phyloP scores from a whole-genome alignment of 2,113 vertebrate genomes.

The Entosphenus tridentatus region DNA sequence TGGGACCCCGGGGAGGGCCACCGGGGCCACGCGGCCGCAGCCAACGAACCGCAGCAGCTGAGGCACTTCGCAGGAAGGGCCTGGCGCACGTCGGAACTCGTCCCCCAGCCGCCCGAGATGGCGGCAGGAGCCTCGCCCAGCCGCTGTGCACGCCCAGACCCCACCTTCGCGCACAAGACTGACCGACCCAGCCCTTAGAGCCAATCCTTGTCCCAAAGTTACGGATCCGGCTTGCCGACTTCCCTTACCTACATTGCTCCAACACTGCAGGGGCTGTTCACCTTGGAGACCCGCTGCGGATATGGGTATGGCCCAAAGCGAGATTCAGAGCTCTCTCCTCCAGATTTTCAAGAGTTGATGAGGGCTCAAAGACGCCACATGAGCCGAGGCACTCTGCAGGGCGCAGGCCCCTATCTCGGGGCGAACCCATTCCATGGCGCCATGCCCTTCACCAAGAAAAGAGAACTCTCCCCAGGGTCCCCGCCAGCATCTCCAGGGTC shows the following conservation, averaged over 20 bases:
- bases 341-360: neutral
- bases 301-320: slow-evolving; percentile 5
- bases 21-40: slow-evolving; percentile 5
- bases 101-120: neutral
- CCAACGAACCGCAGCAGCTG: neutral
- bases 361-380: slow-evolving; percentile 1
- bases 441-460: slow-evolving; percentile 2
- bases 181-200: neutral
- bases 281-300: neutral
- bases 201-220: slow-evolving; percentile 4
- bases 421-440: neutral
- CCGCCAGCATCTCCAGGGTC: neutral
- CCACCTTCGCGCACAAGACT: neutral
- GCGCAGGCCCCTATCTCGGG: neutral
- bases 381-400: neutral
- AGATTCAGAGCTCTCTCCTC: neutral
- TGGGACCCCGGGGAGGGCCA: neutral
- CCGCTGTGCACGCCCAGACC: neutral
- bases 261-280: neutral
- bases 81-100: neutral
- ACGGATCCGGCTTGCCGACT: neutral
- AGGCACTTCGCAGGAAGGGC: neutral
- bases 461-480: neutral
- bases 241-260: neutral
- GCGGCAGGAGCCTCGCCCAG: neutral